phyloP scores from a whole-genome alignment of 2,888 invertebrate species.

The Ophioninae sp. region DNA sequence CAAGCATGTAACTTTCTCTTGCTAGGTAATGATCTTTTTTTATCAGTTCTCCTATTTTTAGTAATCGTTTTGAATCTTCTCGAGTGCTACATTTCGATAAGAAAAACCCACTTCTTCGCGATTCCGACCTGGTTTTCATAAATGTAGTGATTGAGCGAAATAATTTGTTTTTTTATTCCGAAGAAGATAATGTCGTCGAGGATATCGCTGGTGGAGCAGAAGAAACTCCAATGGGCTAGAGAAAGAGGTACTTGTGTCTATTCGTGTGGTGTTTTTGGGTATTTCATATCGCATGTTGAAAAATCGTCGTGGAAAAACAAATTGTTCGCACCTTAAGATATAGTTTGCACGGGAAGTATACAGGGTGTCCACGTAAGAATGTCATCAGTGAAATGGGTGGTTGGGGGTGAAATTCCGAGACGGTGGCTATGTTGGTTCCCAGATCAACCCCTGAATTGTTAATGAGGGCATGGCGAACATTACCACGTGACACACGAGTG shows the following conservation, averaged over 20 bases:
- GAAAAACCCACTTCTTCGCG: slow-evolving; percentile 42
- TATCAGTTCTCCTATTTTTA: background rate
- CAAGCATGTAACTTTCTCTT: background rate
- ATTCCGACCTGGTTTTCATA: background rate
- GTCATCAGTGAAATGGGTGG: too few relatives aligned
- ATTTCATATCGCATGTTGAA: background rate
- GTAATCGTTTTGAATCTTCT: slow-evolving; percentile 31
- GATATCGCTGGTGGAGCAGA: slow-evolving; percentile 90
- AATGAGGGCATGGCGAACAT: too few relatives aligned
- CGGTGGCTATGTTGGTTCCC: too few relatives aligned
- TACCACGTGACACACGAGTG: too few relatives aligned
- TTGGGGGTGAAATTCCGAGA: too few relatives aligned
- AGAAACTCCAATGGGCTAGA: slow-evolving; percentile 95
- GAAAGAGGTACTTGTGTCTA: slow-evolving; percentile 88
- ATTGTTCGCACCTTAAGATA: too few relatives aligned
- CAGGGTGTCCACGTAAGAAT: too few relatives aligned
- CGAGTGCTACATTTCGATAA: slow-evolving; percentile 35
- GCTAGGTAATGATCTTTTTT: background rate
- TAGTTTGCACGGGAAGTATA: slow-evolving; percentile 28
- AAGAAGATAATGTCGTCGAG: slow-evolving; percentile 68
- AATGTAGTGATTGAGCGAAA: slow-evolving; percentile 5
- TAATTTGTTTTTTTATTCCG: slow-evolving; percentile 4
- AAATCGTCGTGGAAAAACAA: too few relatives aligned
- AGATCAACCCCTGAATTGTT: too few relatives aligned
- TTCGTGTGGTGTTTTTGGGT: slow-evolving; percentile 10